Base-by-base conservation (phyloP, 2,797 vertebrate genomes). In the Acrossocheilus fasciatus region DNA sequence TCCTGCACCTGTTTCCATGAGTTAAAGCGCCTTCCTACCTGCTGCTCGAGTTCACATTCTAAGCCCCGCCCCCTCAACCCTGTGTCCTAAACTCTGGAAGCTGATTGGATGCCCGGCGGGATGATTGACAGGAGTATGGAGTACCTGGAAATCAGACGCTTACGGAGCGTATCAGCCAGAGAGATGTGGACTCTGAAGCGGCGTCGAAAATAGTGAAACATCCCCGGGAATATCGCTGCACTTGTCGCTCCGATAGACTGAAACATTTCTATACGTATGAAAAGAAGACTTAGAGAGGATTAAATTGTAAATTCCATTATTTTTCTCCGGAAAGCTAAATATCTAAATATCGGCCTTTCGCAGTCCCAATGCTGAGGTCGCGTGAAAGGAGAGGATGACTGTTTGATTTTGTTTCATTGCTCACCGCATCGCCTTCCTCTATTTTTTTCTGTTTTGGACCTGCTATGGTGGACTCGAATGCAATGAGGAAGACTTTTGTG, bases 401-500 rank as follows among this genome's bases (percentile, higher is more conserved):
- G 93, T 88, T 69, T 95, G 91, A 95, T 88, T 90, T 88, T 84
- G 18, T 45, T 62, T 70, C 85, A 80, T 80, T 82, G 50, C 54
- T 76, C 75, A 50, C 85, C 76, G 66, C 66, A 73, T 78, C 87
- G 89, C 83, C 66, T 79, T 77, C 69, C 54, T 82, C 81, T 75
- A 41, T 26, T 79, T 41, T 83, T 87, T 85, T 89, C 83, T 74
- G 50, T 73, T 81, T 81, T 87, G 82, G 79, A 91, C 90, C 91
- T 92, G 94, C 93, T 93, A 97, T 97, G 97, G 96, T 96, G 94
- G 97, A 97, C 94, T 95, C 95, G 17, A 94, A 93, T 90, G 95
- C 95, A 77, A 95, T 93, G 95, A 96, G 94, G 94, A 97, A 96
- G 95, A 97, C 96, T 91, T 97, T 96, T 91, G 95, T 96, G 91